These are phyloP conservation scores for Podilymbus podiceps DNA, from an alignment of 2,113 vertebrate species.

Conservation along the genomic window DNA sequence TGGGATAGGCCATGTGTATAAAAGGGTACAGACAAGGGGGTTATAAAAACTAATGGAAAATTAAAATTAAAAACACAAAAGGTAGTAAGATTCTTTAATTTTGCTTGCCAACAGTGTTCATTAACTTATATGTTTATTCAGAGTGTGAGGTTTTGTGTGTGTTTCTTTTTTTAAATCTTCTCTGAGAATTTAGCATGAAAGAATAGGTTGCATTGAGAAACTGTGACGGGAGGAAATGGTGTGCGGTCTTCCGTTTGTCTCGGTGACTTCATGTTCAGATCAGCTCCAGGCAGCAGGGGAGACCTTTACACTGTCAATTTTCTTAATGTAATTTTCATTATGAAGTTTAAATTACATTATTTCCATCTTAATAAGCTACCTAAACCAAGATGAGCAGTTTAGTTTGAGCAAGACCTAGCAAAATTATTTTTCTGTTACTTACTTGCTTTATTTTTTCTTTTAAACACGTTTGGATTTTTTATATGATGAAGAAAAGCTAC, in stretches of 20 bases:
- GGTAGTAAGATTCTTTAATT: neutral
- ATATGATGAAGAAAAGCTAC: neutral
- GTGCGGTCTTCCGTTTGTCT: neutral
- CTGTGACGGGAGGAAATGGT: neutral
- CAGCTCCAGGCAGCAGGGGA: neutral
- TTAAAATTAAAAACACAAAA: neutral
- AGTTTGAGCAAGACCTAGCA: neutral
- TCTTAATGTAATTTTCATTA: neutral
- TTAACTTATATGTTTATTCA: neutral
- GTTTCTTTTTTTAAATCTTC: neutral
- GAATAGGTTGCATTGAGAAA: neutral
- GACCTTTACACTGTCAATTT: neutral
- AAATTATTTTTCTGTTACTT: neutral
- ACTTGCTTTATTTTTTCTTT: neutral
- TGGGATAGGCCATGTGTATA: neutral
- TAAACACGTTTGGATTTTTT: neutral
- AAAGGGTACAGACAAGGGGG: neutral
- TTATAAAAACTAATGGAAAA: neutral
- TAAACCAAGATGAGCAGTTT: neutral
- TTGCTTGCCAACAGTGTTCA: neutral
- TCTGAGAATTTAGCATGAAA: neutral
- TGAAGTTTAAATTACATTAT: neutral
- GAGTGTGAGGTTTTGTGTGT: neutral
- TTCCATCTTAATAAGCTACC: neutral
- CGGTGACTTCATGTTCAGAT: neutral